Evolutionary conservation across 2,113 vertebrate genomes (phyloP).

Genomic region (Passer domesticus): DNA sequence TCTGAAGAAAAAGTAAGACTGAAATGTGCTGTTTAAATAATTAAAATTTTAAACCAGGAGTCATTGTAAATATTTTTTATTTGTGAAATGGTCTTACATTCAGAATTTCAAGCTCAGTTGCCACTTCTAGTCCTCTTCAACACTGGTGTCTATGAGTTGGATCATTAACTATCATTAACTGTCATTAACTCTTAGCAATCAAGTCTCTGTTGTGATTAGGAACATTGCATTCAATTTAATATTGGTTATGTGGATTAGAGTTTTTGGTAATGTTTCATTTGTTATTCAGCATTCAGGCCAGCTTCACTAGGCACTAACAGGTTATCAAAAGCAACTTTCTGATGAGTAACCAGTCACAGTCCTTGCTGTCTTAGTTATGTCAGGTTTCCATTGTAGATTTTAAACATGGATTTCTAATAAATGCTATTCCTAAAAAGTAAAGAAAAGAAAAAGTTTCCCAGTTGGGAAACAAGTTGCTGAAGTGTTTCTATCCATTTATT

Average conservation of each 20-base stretch:
- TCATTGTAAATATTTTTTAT: background rate
- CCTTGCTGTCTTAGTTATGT: background rate
- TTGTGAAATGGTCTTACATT: background rate
- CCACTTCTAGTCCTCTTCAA: background rate
- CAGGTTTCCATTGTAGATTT: background rate
- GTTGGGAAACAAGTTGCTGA: background rate
- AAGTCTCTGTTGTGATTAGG: background rate
- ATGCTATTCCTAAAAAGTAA: background rate
- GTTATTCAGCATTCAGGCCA: background rate
- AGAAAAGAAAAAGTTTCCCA: background rate
- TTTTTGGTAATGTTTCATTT: background rate
- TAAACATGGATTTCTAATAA: background rate
- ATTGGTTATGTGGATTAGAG: background rate
- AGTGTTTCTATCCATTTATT: background rate
- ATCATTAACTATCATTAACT: background rate
- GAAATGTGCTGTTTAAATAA: background rate
- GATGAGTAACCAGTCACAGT: background rate
- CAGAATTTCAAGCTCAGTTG: background rate
- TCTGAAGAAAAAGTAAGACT: background rate
- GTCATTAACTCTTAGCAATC: background rate
- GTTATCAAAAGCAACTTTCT: background rate
- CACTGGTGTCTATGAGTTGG: background rate
- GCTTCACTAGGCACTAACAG: background rate
- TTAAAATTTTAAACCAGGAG: background rate
- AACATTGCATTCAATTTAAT: background rate